Evolutionary conservation across 2,888 invertebrate genomes (phyloP), one percentile per base, ranked within the genome.

Genomic region (Euplexia lucipara): DNA sequence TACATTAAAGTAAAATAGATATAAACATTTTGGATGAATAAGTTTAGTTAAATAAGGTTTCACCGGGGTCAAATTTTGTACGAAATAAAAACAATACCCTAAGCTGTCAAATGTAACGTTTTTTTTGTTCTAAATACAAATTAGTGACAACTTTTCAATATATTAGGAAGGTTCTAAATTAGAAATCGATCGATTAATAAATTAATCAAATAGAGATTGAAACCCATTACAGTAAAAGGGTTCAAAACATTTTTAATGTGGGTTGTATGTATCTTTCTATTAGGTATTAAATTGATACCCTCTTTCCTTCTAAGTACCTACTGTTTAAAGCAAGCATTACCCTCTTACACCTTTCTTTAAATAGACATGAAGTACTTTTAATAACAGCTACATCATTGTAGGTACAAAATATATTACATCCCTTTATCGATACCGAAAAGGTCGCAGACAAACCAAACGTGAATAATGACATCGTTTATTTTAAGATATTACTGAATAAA

Each of bases 371-470:
- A 6, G 12, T 30, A 39, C 9, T 56, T 48, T 5, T 51, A 16
- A 32, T 58, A 73, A 54, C 16, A 73, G 48, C 42, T 32, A 30
- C 41, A 35, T 64, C 18, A 47, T 35, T 7, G 44, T 44, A 49
- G 10, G 26, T 26, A n/a, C n/a, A n/a, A 26, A 26, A 5, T 26
- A 26, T 5, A n/a, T 26, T 26, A 26, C 22, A 35, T 53, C 9
- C n/a, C 58, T 53, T 53, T 59, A 39, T 49, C 22, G 22, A 39
- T 2, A 44, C 18, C 16, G 22, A 16, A 42, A 30, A 51, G 42
- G 42, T 35, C 34, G 8, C 16, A 39, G 47, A 53, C 30, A 52
- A 48, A 71, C 20, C 16, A 39, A 57, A 58, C n/a, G 8, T 34
- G 22, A 48, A 48, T 58, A 26, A 26, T 26, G 26, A 26, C 26